Evolutionary conservation across 2,113 vertebrate species (phyloP), one percentile per base, ranked within the genome.

Genomic region (Dicerorhinus sumatrensis): DNA sequence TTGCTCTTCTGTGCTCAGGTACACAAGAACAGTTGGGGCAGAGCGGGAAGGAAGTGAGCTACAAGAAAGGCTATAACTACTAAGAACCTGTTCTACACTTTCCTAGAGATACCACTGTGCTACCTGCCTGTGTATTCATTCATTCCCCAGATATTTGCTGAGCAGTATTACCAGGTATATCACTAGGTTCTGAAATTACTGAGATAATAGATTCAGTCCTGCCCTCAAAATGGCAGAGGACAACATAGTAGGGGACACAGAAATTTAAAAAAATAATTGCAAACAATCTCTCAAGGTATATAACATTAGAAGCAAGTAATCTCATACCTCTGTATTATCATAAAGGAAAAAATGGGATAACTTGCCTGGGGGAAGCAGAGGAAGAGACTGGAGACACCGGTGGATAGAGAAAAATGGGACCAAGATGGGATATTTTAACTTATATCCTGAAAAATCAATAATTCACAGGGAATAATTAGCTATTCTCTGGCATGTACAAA

Each of bases 1-100:
- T 92, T 89, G 46, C 10, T 89, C n/a, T 93, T 58, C 69, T 90
- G 54, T 87, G 69, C 62, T 81, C 36, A 72, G 67, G n/a, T 60
- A 21, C 14, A 90, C 20, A 39, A 81, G 29, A 75, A 56, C 8
- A 42, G 11, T n/a, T 90, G 42, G 21, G 12, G 11, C 13, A 92
- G 13, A 63, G 25, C 18, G 63, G 20, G 58, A 67, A 27, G 56
- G 18, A 82, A 10, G 21, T 89, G 60, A 84, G 54, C 23, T 72
- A 20, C 29, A 63, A 31, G 42, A 70, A 63, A 39, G 39, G 5
- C 42, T 67, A 2, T 70, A n/a, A 85, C 10, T 77, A 23, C 36
- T 46, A 39, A 88, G 18, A 95, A 51, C 27, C 90, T 91, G 67
- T 77, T 70, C 3, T 46, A 10, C 20, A 29, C 29, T 48, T 92